Conservation (phyloP, 2,888 invertebrate species). For the Standfussiana lucernea region DNA sequence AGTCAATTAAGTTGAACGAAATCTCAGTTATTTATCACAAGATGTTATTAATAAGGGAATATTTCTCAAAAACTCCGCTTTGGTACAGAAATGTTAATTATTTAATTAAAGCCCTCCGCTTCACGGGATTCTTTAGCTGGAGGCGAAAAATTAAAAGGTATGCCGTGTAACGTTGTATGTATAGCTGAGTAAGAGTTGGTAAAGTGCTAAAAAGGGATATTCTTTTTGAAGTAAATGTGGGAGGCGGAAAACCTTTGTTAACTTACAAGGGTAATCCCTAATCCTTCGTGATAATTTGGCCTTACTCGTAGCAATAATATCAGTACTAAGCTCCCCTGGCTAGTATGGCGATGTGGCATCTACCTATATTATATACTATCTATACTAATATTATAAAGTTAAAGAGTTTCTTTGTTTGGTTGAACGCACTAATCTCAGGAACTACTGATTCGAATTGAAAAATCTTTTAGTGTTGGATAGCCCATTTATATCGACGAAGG, state of each 20-base stretch:
- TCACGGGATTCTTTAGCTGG: conserved; percentile 41
- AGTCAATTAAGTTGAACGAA: conserved; percentile 46
- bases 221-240: not conserved
- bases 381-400: too few species aligned
- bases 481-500: too few species aligned
- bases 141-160: conserved; percentile 49
- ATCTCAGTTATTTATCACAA: conserved; percentile 61
- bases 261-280: not conserved
- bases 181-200: not conserved
- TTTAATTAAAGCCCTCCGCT: conserved; percentile 59
- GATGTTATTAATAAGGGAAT: conserved; percentile 56
- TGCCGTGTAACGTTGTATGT: conserved; percentile 15
- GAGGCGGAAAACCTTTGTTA: not conserved
- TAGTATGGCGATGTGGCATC: not conserved
- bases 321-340: not conserved
- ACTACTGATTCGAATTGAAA: too few species aligned
- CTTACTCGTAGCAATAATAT: not conserved
- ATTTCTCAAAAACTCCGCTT: conserved; percentile 53
- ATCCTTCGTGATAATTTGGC: not conserved
- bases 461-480: too few species aligned
- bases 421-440: too few species aligned
- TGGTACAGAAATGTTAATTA: conserved; percentile 68
- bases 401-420: too few species aligned
- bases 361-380: too few species aligned
- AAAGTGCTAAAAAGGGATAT: not conserved